These are phyloP conservation scores for Andrena haemorrhoa DNA, from an alignment of 2,888 invertebrate genomes.

Conservation along the genomic window DNA sequence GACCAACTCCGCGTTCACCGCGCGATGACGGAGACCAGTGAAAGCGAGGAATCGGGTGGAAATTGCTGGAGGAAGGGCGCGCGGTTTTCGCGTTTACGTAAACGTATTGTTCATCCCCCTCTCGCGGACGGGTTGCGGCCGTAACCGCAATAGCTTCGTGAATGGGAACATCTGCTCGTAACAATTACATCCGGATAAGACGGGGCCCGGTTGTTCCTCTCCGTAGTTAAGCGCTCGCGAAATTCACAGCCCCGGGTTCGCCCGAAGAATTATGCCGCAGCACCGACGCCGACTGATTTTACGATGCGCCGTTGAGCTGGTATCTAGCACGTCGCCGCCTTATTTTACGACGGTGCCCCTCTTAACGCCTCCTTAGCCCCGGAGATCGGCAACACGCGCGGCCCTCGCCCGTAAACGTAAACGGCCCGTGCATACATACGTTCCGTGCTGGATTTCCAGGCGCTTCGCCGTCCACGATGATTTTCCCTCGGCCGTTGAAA, in stretches of 20 bases:
- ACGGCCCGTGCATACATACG: conserved; percentile 24
- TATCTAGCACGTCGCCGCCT: conserved; percentile 74
- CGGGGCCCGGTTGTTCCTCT: conserved; percentile 33
- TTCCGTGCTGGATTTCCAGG: conserved; percentile 42
- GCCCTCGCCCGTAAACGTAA: conserved; percentile 43
- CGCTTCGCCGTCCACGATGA: conserved; percentile 31
- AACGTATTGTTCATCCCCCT: background rate
- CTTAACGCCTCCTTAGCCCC: conserved; percentile 74
- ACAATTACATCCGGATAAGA: conserved; percentile 63
- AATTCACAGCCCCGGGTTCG: conserved; percentile 59
- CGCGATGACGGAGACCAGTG: background rate
- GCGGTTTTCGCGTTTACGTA: conserved; percentile 31
- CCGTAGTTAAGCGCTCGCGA: conserved; percentile 62
- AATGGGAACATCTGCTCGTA: conserved; percentile 58
- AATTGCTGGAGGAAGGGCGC: background rate
- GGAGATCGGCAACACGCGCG: conserved; percentile 58
- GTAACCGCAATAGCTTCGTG: conserved; percentile 7
- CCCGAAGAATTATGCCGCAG: conserved; percentile 72
- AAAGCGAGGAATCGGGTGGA: background rate
- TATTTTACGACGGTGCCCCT: conserved; percentile 73
- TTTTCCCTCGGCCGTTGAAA: conserved; percentile 24
- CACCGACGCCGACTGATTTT: conserved; percentile 74
- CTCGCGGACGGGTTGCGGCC: background rate
- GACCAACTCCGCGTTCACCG: too few relatives aligned
- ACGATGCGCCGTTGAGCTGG: conserved; percentile 67